Evolutionary conservation across 2,113 vertebrate species (phyloP), one percentile per base, ranked within the genome.

Genomic region (Erinaceus europaeus): DNA sequence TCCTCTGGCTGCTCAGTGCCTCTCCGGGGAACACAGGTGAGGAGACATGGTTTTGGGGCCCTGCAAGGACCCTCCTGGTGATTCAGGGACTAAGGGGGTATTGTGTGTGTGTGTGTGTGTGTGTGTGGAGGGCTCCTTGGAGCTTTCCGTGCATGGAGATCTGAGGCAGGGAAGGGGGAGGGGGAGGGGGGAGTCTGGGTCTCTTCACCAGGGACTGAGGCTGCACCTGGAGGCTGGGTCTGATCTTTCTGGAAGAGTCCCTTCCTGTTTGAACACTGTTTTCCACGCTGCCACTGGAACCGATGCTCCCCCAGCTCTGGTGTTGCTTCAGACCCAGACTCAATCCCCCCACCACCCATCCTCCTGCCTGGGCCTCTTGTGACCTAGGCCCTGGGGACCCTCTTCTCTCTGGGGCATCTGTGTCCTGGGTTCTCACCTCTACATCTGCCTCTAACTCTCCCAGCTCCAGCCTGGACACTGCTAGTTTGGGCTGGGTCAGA

Each of bases 1-100:
- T 95, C 68, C 74, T 91, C 61, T 90, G 91, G 86, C 21, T 94
- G 74, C 78, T 92, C 34, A 20, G 9, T 34, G 64, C 4, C 69
- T 46, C 40, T 23, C 32, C 8, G 3, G 68, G 55, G 25, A n/a
- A 48, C 48, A 44, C 86, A 91, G 89, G 89, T 91, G 11, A 90
- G 64, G 29, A 23, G 25, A 21, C 29, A 18, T 6, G 9, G 32
- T n/a, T n/a, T n/a, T 7, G n/a, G 21, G 50, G 34, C 15, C 42
- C 17, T 71, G 73, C 27, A 36, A 50, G 53, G 53, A 84, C 3
- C 12, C 3, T 67, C 18, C 23, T 46, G 65, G 59, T 53, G 25
- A 32, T 44, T 21, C 10, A 13, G 34, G 29, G 23, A n/a, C n/a
- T n/a, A 2, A 15, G 38, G n/a, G 21, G n/a, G n/a, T n/a, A n/a